phyloP scores from a whole-genome alignment of 2,113 vertebrate genomes.

The Coregonus clupeaformis region DNA sequence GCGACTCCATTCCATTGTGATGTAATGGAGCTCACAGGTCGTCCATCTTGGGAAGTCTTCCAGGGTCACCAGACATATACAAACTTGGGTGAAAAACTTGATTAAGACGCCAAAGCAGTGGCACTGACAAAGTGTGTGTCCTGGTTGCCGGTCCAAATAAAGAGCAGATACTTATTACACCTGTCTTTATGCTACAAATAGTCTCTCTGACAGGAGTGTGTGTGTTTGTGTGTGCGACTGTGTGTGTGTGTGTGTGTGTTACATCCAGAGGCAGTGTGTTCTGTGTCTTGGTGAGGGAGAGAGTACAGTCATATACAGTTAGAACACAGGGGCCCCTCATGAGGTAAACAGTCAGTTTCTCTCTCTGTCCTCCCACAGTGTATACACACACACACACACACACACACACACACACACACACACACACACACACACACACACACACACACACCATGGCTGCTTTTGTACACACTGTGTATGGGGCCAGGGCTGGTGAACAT shows the following conservation, averaged over 20 bases:
- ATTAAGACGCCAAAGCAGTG: not conserved
- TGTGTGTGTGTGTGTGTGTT: not conserved
- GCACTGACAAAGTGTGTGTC: not conserved
- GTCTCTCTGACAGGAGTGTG: not conserved
- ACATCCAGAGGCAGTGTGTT: not conserved
- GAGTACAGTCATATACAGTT: not conserved
- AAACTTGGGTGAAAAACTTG: not conserved
- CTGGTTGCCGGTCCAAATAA: too few relatives aligned
- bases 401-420: not conserved
- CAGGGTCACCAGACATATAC: not conserved
- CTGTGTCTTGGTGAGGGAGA: not conserved
- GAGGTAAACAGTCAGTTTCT: not conserved
- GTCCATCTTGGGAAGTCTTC: not conserved
- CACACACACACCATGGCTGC: not conserved
- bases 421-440: not conserved
- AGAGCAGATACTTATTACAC: too few relatives aligned
- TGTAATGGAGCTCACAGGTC: not conserved
- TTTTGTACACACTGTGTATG: too few relatives aligned
- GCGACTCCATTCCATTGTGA: not conserved
- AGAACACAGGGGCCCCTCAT: constrained; percentile 6
- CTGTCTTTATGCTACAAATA: too few relatives aligned
- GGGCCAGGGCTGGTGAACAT: not conserved
- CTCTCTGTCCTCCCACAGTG: not conserved
- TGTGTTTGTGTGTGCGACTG: not conserved
- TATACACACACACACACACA: not conserved